Percentiles rank a stretch among this genome's conserved stretches.
These are phyloP conservation scores for Littorina saxatilis DNA, from an alignment of 1,140 invertebrate genomes.

Conservation along the genomic window DNA sequence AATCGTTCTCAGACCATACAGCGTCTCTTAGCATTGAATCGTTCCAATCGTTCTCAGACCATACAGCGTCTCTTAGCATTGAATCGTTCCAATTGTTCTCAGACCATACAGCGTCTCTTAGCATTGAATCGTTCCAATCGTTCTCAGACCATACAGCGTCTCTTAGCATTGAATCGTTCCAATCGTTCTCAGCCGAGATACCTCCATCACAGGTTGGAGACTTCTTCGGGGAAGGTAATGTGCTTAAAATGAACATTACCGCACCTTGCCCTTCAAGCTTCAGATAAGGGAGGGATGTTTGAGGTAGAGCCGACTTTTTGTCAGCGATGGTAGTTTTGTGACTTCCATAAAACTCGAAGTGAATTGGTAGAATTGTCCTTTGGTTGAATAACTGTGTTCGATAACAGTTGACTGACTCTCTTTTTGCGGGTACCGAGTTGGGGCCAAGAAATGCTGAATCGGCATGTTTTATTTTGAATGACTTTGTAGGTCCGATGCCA, in stretches of 20 bases:
- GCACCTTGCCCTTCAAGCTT: neutral
- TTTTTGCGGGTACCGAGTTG: neutral
- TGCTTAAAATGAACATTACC: conserved; percentile 12
- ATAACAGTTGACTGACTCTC: neutral
- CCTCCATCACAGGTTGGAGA: too few relatives aligned
- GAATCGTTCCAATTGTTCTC: too few relatives aligned
- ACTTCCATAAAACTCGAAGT: neutral
- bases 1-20: too few relatives aligned
- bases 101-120: too few relatives aligned
- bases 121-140: too few relatives aligned
- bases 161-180: neutral
- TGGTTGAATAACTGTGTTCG: neutral
- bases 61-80: too few relatives aligned
- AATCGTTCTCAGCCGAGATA: too few relatives aligned
- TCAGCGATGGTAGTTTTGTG: neutral
- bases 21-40: too few relatives aligned
- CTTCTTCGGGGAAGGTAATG: neutral
- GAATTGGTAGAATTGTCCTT: neutral
- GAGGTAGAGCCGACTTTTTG: neutral
- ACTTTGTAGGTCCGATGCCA: neutral
- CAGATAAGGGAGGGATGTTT: neutral
- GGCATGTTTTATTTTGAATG: neutral
- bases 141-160: neutral
- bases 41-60: too few relatives aligned
- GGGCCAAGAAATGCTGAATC: neutral